Conservation (phyloP, 1,140 invertebrate genomes). For the Linepithema humile region DNA sequence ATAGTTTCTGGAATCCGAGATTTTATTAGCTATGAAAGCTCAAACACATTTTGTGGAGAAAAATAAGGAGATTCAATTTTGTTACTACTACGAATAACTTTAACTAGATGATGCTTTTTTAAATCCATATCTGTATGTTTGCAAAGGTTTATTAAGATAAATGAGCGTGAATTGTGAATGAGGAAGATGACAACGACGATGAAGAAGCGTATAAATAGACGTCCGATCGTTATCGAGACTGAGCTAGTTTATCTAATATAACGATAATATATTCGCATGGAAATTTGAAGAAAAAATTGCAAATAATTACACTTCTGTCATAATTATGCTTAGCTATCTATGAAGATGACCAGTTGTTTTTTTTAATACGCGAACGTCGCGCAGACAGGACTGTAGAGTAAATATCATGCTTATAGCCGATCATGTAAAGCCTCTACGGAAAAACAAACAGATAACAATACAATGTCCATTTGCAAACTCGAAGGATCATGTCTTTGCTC, state of each 20-base stretch:
- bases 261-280: background rate
- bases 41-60: background rate
- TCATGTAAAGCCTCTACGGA: slow-evolving; percentile 43
- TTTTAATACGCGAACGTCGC: background rate
- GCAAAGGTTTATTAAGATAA: background rate
- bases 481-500: background rate
- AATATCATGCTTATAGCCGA: slow-evolving; percentile 57
- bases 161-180: background rate
- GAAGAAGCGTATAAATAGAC: slow-evolving; percentile 12
- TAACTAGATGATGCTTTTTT: background rate
- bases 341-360: background rate
- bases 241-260: background rate
- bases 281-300: background rate
- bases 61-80: background rate
- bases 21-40: background rate
- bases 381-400: background rate
- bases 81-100: background rate
- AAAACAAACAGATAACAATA: slow-evolving; percentile 35
- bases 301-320: background rate
- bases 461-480: background rate
- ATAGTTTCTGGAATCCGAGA: background rate
- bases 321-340: background rate
- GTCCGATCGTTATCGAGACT: background rate
- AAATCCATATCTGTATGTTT: background rate
- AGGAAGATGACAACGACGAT: background rate